Conservation (phyloP, 2,113 vertebrate species). For the Phalacrocorax carbo region DNA sequence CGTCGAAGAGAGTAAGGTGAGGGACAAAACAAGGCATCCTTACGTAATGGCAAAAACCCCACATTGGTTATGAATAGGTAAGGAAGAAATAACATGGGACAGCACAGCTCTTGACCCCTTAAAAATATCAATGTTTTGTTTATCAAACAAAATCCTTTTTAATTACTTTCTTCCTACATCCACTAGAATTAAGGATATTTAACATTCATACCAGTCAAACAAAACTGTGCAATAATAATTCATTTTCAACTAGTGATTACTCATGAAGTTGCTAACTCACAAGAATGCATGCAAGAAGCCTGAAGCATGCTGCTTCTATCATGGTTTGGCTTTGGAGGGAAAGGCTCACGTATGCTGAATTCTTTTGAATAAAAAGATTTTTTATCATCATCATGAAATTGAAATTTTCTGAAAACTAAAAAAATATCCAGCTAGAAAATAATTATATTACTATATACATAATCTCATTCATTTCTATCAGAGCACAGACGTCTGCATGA, state of each 20-base stretch:
- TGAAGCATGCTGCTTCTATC: background rate
- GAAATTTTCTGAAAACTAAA: background rate
- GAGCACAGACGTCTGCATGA: background rate
- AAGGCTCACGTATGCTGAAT: background rate
- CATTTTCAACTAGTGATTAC: background rate
- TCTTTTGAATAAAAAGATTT: background rate
- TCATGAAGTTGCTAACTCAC: background rate
- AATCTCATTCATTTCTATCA: background rate
- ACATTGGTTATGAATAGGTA: background rate
- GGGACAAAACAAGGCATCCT: background rate
- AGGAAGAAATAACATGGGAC: background rate
- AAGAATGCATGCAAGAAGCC: background rate
- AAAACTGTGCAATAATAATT: background rate
- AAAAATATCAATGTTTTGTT: background rate
- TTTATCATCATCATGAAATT: background rate
- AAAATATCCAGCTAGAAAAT: background rate
- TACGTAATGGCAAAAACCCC: background rate
- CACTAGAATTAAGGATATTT: background rate
- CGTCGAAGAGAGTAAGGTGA: background rate
- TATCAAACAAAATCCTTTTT: background rate
- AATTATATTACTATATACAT: background rate
- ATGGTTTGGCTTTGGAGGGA: background rate
- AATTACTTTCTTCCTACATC: background rate
- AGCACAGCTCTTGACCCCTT: accelerated
- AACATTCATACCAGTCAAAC: background rate